phyloP scores from a whole-genome alignment of 2,113 vertebrate species.

The Canis aureus region DNA sequence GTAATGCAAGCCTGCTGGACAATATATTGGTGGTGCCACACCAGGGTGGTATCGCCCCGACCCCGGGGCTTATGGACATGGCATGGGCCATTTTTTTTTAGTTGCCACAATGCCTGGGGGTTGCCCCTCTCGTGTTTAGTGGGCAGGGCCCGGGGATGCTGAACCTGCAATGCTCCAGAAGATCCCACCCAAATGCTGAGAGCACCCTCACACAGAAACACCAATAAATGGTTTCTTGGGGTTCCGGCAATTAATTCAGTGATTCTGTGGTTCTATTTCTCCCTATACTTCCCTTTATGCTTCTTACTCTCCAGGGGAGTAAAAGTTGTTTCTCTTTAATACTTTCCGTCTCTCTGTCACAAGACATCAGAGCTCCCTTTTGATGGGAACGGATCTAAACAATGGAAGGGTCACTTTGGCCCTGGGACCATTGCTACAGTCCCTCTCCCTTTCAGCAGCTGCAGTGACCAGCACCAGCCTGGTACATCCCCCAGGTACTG shows the following conservation, averaged over 20 bases:
- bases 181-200: background rate
- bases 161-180: background rate
- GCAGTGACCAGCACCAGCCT: conserved; percentile 38
- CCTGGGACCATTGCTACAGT: background rate
- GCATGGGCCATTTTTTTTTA: background rate
- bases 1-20: background rate
- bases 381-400: background rate
- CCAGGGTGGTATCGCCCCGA: too few species aligned
- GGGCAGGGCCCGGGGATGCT: background rate
- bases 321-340: background rate
- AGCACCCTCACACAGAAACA: background rate
- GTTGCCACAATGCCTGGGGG: background rate
- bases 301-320: background rate
- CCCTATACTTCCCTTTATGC: background rate
- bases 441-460: background rate
- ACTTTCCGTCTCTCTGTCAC: conserved; percentile 6
- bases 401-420: conserved; percentile 1
- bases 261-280: conserved; percentile 13
- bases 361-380: conserved; percentile 43
- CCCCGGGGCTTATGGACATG: background rate
- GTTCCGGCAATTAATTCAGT: background rate
- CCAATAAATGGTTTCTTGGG: background rate
- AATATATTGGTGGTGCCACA: background rate
- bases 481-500: conserved; percentile 67
- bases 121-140: background rate